A percentile compares a stretch with the other conserved stretches of the same genome.
Evolutionary conservation across 1,140 invertebrate species (phyloP).

Genomic region (Atta colombica): DNA sequence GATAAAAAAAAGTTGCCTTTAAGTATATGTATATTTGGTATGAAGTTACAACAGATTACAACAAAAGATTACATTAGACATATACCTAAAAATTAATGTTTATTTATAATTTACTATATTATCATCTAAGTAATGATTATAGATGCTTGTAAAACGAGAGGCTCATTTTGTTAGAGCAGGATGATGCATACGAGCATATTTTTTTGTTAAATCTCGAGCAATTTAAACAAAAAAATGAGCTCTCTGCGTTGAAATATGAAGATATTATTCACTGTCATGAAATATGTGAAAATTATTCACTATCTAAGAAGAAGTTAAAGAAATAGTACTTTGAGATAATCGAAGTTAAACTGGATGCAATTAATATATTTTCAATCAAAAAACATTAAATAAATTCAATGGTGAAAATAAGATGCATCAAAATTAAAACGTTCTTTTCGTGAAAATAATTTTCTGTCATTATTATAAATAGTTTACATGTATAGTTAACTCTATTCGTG

Average conservation of each 20-base stretch:
- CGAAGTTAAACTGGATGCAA: background rate
- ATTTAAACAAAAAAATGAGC: conserved; percentile 12
- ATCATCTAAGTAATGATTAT: background rate
- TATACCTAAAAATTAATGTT: background rate
- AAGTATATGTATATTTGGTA: background rate
- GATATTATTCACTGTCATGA: conserved; percentile 41
- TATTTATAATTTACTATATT: background rate
- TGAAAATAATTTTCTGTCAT: too few species aligned
- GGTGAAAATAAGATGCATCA: too few species aligned
- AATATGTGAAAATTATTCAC: conserved; percentile 33
- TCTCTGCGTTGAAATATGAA: conserved; percentile 17
- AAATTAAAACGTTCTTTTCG: too few species aligned
- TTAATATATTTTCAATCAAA: background rate
- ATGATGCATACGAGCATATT: background rate
- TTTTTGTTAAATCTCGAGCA: conserved; percentile 17
- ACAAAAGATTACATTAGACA: background rate
- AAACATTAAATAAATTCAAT: background rate
- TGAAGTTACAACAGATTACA: too few species aligned
- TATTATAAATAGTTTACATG: too few species aligned
- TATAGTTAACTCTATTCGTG: too few species aligned
- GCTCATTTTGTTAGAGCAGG: background rate
- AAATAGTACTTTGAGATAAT: conserved; percentile 1
- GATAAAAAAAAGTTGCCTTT: background rate
- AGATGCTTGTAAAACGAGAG: background rate
- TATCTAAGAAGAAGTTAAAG: background rate